These are phyloP conservation scores for Cancer borealis DNA, from an alignment of 2,888 invertebrate genomes.

Conservation along the genomic window DNA sequence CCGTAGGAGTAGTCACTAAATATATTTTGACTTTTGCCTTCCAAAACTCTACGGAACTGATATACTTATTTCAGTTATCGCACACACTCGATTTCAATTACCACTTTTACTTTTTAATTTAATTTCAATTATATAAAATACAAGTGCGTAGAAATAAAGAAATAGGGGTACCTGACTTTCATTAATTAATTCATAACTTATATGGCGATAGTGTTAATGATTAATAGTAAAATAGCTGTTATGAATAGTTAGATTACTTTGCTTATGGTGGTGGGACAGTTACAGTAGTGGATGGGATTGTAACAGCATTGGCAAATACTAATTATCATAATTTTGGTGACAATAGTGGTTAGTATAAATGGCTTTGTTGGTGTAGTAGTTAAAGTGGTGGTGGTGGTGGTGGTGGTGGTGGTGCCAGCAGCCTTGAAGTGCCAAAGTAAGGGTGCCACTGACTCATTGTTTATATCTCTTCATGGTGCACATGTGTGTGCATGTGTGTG, in stretches of 20 bases:
- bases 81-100: too few relatives aligned
- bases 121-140: too few relatives aligned
- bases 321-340: neutral
- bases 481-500: slow-evolving; percentile 34
- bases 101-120: too few relatives aligned
- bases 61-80: too few relatives aligned
- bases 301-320: neutral
- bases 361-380: neutral
- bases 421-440: slow-evolving; percentile 52
- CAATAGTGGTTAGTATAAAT: neutral
- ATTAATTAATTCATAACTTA: too few relatives aligned
- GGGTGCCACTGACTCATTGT: slow-evolving; percentile 57
- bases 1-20: too few relatives aligned
- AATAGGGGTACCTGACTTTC: too few relatives aligned
- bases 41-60: too few relatives aligned
- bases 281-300: neutral
- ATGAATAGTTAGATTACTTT: neutral
- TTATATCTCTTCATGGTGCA: slow-evolving; percentile 44
- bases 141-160: too few relatives aligned
- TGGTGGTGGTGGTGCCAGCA: slow-evolving; percentile 49
- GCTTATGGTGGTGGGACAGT: neutral
- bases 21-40: too few relatives aligned
- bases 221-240: neutral
- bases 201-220: neutral
- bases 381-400: neutral